Base-by-base conservation (phyloP, 2,888 invertebrate genomes). In the Clistopyga incitator region DNA sequence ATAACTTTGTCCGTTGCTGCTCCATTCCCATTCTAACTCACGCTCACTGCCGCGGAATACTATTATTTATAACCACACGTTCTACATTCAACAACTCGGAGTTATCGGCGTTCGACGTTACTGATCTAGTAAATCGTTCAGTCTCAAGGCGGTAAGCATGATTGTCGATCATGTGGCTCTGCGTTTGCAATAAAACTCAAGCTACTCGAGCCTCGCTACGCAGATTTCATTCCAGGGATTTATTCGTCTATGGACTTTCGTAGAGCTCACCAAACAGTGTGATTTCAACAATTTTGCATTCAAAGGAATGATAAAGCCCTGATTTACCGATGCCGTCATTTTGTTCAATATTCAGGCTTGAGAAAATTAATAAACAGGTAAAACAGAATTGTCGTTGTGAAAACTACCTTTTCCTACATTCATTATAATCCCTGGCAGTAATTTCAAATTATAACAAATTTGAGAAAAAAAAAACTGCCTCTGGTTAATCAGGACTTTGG, bases 141-240 rank as follows among this genome's bases (percentile, higher is more conserved):
- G 90, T 90, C 90, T 90, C 87, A 88, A 90, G 89, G 90, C 89
- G 87, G 52, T 86, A 89, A 91, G 89, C 90, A 87, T 90, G 92
- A 92, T 92, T 92, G 92, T 92, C 92, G 86, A 90, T 90, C 85
- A 88, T 89, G 89, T 87, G 86, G 81, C 86, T 38, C 38, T 88
- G 78, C 84, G 68, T 78, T 70, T 52, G 64, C 65, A 52, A 77
- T n/a, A 59, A 68, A 64, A 64, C 13, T 78, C 61, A 25, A 78
- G 34, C 42, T 20, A 65, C 50, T 65, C 47, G 42, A n/a, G 23
- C 8, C 11, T 56, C 34, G 72, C 65, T 56, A 11, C 25, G 34
- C 18, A 50, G 45, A 18, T 68, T 45, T 68, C 59, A 18, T 18
- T 18, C 68, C 52, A 25, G 23, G 38, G 59, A 80, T 29, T 61